Base-by-base conservation (phyloP, 2,888 invertebrate species). In the Polydrusus pterygomalis region DNA sequence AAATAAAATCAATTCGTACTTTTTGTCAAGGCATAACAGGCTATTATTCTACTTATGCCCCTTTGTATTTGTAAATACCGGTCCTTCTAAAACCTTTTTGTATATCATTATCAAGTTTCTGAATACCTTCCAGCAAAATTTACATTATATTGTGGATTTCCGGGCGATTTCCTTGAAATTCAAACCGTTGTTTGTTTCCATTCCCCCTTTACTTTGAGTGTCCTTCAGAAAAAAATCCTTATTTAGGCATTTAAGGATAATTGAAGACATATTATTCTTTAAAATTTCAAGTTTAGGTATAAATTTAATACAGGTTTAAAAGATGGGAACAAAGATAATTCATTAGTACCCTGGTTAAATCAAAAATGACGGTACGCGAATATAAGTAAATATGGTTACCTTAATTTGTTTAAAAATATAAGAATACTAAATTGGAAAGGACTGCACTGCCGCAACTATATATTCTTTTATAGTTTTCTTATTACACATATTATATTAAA, bases 201-300 rank as follows among this genome's bases (percentile, higher is more conserved):
- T 63, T 43, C 64, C 71, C 65, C 56, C 38, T 56, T 43, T 43
- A 47, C 47, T 45, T 72, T 38, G 30, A 65, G 65, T 56, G 49
- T 47, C 58, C 56, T 47, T 72, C 58, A 51, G 56, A 47, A 62
- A 62, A 70, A 72, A 72, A 72, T 58, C 64, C 72, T 72, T 65
- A 72, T 65, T 72, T 64, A 58, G 65, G 65, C 58, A 58, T 58
- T 51, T 18, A 58, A 65, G 40, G 65, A 72, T 65, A 72, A 72
- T 72, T 72, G 72, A 63, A 62, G 58, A 45, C 58, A 43, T n/a
- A 6, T 43, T 43, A n/a, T 43, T 43, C 43, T 43, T 13, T 13
- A 43, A 43, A 40, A 13, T 43, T 13, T 6, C n/a, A 13, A 34
- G 10, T 43, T 43, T 7, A 43, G 13, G 13, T 3, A 20, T 15